Conservation (phyloP, 2,888 invertebrate genomes). For the Coecobrya sp. region DNA sequence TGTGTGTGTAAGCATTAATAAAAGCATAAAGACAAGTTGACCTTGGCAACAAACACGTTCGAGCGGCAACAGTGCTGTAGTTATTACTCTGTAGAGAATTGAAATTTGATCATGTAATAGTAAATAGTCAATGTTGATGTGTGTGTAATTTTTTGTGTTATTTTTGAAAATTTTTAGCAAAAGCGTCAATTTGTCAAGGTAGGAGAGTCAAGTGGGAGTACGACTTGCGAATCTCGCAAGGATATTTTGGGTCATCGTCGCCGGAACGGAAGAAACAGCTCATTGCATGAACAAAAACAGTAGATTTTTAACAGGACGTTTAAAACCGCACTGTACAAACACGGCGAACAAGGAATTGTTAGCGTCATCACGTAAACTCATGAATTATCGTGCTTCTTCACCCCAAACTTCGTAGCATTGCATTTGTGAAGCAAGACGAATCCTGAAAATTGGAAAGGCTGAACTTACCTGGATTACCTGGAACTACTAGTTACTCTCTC, state of each 20-base stretch:
- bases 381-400: background rate
- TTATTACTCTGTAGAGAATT: background rate
- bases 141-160: too few relatives aligned
- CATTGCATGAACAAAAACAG: background rate
- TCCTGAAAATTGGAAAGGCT: constrained; percentile 75
- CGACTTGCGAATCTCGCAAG: constrained; percentile 73
- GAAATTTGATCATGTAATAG: too few relatives aligned
- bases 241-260: constrained; percentile 12
- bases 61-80: constrained; percentile 9
- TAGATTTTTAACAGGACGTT: background rate
- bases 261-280: background rate
- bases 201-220: constrained; percentile 39
- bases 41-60: constrained; percentile 36
- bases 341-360: background rate
- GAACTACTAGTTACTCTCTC: constrained; percentile 76
- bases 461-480: constrained; percentile 81
- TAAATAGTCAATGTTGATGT: too few relatives aligned
- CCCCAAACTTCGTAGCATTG: background rate
- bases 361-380: background rate
- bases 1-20: background rate
- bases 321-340: background rate
- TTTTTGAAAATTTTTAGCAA: constrained; percentile 31
- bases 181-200: constrained; percentile 5
- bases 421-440: constrained; percentile 33
- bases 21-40: constrained; percentile 40